Conservation (phyloP, 2,888 invertebrate species). For the Scaptomyza parva region DNA sequence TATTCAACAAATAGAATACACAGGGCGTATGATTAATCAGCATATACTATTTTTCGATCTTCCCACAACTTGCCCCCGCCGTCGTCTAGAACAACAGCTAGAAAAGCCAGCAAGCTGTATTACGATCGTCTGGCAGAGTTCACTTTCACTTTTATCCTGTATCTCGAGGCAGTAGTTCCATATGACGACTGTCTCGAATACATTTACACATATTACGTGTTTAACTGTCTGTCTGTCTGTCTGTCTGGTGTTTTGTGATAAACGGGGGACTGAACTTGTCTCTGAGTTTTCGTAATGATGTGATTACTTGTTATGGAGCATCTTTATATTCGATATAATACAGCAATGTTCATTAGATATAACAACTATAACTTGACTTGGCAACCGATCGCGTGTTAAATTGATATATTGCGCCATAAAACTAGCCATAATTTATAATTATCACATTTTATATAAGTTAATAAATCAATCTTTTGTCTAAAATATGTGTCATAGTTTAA, state of each 20-base stretch:
- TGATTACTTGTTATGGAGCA: neutral
- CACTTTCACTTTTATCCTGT: slow-evolving; percentile 55
- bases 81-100: slow-evolving; percentile 16
- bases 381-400: too few species aligned
- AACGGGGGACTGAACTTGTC: slow-evolving; percentile 3
- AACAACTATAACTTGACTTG: neutral
- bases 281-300: neutral
- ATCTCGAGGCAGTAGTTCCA: too few species aligned
- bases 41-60: neutral
- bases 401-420: too few species aligned
- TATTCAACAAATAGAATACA: slow-evolving; percentile 52
- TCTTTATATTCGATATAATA: slow-evolving; percentile 16
- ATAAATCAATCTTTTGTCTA: neutral
- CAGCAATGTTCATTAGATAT: slow-evolving; percentile 3
- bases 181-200: slow-evolving; percentile 4
- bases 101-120: slow-evolving; percentile 17
- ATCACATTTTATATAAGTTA: neutral
- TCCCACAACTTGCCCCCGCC: slow-evolving; percentile 1
- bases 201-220: slow-evolving; percentile 9
- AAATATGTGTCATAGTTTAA: neutral
- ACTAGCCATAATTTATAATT: too few species aligned
- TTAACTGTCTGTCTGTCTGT: slow-evolving; percentile 1
- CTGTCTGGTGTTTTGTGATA: neutral
- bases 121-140: slow-evolving; percentile 11
- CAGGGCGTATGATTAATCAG: slow-evolving; percentile 63